These are phyloP conservation scores for Brachylomia viminalis DNA, from an alignment of 2,888 invertebrate genomes.

Conservation along the genomic window DNA sequence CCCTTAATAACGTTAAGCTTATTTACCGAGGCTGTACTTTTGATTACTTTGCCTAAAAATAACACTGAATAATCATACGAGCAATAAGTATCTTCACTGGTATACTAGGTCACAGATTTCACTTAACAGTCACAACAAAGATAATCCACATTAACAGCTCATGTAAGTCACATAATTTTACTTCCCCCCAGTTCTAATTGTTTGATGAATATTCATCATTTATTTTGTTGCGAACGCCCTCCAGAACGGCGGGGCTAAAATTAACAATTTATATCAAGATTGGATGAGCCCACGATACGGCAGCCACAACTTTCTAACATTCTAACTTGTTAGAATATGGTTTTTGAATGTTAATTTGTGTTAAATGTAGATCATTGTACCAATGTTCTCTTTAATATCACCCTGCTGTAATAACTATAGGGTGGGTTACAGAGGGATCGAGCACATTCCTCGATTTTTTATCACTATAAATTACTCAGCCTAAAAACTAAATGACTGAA, in stretches of 20 bases:
- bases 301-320: constrained; percentile 22
- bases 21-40: too few species aligned
- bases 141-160: constrained; percentile 36
- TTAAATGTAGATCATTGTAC: constrained; percentile 7
- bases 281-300: constrained; percentile 21
- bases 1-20: too few species aligned
- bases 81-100: background rate
- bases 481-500: background rate
- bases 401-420: background rate
- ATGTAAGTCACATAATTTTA: constrained; percentile 35
- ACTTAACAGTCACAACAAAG: constrained; percentile 7
- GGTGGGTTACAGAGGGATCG: background rate
- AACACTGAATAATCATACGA: background rate
- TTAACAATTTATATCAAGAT: constrained; percentile 49
- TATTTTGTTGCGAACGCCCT: constrained; percentile 22
- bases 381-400: background rate
- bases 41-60: too few species aligned
- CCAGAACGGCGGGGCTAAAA: constrained; percentile 8
- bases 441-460: background rate
- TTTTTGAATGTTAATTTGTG: constrained; percentile 29
- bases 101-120: background rate
- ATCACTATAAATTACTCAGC: background rate
- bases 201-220: constrained; percentile 56
- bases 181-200: constrained; percentile 36
- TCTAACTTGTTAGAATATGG: constrained; percentile 13